Evolutionary conservation across 2,113 vertebrate species (phyloP).

Genomic region (Clinocottus analis): DNA sequence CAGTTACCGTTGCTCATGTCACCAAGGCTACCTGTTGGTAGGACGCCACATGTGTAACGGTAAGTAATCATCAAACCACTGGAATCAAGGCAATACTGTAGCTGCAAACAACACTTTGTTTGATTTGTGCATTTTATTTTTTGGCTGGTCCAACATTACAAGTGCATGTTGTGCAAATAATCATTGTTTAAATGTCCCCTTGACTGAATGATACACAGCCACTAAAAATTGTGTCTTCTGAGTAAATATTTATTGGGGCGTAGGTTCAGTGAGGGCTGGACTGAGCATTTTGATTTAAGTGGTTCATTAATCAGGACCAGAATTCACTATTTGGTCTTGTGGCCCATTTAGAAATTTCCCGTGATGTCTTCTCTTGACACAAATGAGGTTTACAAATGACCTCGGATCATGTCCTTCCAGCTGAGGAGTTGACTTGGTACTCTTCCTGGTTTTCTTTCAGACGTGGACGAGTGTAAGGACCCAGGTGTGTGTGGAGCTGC

Average conservation of each 20-base stretch:
- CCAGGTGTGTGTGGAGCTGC: slow-evolving; percentile 88
- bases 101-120: slow-evolving; percentile 2
- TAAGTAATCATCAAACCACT: slow-evolving; percentile 81
- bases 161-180: neutral
- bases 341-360: neutral
- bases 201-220: neutral
- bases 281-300: neutral
- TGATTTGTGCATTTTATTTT: neutral
- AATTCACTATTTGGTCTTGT: neutral
- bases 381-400: neutral
- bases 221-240: neutral
- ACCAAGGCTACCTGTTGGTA: slow-evolving; percentile 84
- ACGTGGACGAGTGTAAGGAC: slow-evolving; percentile 89
- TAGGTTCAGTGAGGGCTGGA: neutral
- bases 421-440: neutral
- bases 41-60: slow-evolving; percentile 87
- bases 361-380: neutral
- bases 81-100: neutral
- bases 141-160: neutral
- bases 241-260: neutral
- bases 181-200: neutral
- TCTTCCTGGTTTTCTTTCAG: slow-evolving; percentile 78
- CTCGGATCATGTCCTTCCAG: neutral
- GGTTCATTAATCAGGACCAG: neutral
- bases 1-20: slow-evolving; percentile 92